phyloP scores from a whole-genome alignment of 2,113 vertebrate genomes.

The Hydrolagus affinis region DNA sequence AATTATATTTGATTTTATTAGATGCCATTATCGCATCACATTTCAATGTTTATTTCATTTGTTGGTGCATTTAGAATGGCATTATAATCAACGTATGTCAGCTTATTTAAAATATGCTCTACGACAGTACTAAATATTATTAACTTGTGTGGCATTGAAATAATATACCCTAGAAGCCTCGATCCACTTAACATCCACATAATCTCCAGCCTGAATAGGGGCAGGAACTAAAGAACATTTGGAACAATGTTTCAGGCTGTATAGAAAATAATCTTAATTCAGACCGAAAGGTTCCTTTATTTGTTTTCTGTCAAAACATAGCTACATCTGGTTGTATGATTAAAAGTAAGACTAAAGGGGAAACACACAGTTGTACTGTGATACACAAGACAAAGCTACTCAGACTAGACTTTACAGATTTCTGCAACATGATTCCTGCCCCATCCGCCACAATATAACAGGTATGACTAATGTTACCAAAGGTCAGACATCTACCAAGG shows the following conservation, averaged over 20 bases:
- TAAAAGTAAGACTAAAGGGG: slow-evolving; percentile 45
- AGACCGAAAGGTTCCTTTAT: slow-evolving; percentile 40
- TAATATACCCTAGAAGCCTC: background rate
- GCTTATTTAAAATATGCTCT: slow-evolving; percentile 17
- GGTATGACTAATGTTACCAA: slow-evolving; percentile 29
- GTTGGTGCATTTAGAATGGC: background rate
- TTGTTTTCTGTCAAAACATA: slow-evolving; percentile 50
- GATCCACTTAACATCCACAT: slow-evolving; percentile 22
- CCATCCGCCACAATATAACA: slow-evolving; percentile 11
- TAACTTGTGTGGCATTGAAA: slow-evolving; percentile 21
- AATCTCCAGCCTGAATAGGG: slow-evolving; percentile 31
- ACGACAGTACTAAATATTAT: slow-evolving; percentile 26
- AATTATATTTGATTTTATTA: background rate
- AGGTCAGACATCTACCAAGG: slow-evolving; percentile 14
- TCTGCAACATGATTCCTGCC: slow-evolving; percentile 1
- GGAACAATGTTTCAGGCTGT: slow-evolving; percentile 28
- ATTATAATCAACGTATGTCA: slow-evolving; percentile 9
- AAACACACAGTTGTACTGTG: slow-evolving; percentile 27
- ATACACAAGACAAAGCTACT: slow-evolving; percentile 3
- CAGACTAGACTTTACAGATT: slow-evolving; percentile 6
- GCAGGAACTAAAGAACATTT: slow-evolving; percentile 19
- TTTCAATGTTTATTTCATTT: slow-evolving; percentile 27
- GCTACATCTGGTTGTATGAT: slow-evolving; percentile 45
- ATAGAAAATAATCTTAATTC: slow-evolving; percentile 31
- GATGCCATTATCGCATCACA: background rate